phyloP scores from a whole-genome alignment of 2,113 vertebrate genomes.

The Callaeas wilsoni region DNA sequence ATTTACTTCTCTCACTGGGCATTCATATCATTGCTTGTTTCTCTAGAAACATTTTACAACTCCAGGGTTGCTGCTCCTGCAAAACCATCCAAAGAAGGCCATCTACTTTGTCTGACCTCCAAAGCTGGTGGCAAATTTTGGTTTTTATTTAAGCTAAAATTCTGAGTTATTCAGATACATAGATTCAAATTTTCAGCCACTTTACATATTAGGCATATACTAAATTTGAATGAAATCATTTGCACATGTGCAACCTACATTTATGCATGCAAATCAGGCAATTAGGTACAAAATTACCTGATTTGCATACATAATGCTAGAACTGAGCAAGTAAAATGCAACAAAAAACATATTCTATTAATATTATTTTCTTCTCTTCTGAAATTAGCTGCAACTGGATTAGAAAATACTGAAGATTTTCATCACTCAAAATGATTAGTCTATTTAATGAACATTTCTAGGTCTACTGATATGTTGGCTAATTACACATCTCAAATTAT shows the following conservation, averaged over 20 bases:
- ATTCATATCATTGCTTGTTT: neutral
- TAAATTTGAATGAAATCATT: slow-evolving; percentile 58
- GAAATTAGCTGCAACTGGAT: slow-evolving; percentile 45
- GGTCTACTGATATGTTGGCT: neutral
- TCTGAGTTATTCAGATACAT: neutral
- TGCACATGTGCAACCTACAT: slow-evolving; percentile 52
- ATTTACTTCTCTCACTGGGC: neutral
- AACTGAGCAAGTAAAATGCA: slow-evolving; percentile 29
- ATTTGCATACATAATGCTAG: slow-evolving; percentile 57
- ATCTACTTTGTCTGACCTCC: neutral
- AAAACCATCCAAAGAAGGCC: neutral
- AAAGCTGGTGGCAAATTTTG: neutral
- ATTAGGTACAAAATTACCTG: slow-evolving; percentile 58
- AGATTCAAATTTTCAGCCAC: neutral
- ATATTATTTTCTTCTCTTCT: slow-evolving; percentile 55
- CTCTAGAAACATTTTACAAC: neutral
- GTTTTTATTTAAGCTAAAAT: neutral
- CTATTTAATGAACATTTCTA: slow-evolving; percentile 2
- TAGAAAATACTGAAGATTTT: slow-evolving; percentile 25
- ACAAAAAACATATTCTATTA: slow-evolving; percentile 49
- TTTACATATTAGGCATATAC: slow-evolving; percentile 25
- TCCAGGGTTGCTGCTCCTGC: neutral
- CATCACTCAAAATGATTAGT: slow-evolving; percentile 1
- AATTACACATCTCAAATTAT: neutral
- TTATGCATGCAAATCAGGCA: slow-evolving; percentile 63